Evolutionary conservation across 2,888 invertebrate species (phyloP), one percentile per base, ranked within the genome.

Genomic region (Eupithecia inturbata): DNA sequence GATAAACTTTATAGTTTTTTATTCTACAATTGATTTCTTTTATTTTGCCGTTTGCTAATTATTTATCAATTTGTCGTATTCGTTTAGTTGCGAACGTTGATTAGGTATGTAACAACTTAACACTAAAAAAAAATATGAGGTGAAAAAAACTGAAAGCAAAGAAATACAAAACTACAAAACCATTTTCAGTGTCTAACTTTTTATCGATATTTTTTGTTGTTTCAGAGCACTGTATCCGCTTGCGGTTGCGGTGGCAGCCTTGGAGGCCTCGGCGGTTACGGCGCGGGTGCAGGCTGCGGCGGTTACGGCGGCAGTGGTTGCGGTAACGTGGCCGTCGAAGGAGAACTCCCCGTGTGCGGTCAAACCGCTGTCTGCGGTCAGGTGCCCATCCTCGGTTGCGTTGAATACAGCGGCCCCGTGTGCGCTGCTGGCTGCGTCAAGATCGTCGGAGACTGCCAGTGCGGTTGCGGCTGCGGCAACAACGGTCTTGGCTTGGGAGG

Each of bases 271-370:
- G 33, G 63, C n/a, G 63, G 63, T 33, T 63, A 63, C 63, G 63
- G 63, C 10, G 33, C 31, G 3, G n/a, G 63, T 6, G 6, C 26
- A 0, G 60, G 60, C 7, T 26, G 60, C 60, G 60, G 60, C 5
- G 60, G 60, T 31, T 62, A 62, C 28, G 60, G 60, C 60, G 60
- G 60, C 19, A 31, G 60, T 73, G 33, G 76, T 67, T 28, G 77
- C 72, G 49, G 79, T 74, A 16, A 75, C 31, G 45, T 71, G 36
- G 74, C 77, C 0, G 82, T 84, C 12, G 80, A 78, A n/a, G 85
- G 85, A 6, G 81, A 82, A 71, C 72, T 85, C 39, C 82, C 81
- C 9, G 87, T 85, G 5, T 81, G 78, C 39, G 85, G 87, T 39
- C 72, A 78, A 33, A 81, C 76, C n/a, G 74, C 64, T 45, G 72